A percentile compares a stretch with the other conserved stretches of the same genome.
phyloP scores from a whole-genome alignment of 64 coral and sea anemone genomes.

The Pocillopora damicornis region DNA sequence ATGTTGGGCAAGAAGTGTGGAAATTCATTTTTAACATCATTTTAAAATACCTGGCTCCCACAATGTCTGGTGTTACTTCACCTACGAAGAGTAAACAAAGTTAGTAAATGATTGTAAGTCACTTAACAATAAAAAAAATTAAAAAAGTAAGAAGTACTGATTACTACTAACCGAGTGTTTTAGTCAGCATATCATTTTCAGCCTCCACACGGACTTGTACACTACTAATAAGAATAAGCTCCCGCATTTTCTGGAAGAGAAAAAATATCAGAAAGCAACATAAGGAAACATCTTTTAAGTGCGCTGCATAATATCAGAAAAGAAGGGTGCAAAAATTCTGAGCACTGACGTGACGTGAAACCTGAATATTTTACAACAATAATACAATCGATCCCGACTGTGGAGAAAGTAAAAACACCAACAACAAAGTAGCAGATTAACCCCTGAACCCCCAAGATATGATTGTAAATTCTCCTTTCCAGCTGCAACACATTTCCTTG shows the following conservation, averaged over 20 bases:
- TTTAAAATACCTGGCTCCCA: slow-evolving; percentile 42
- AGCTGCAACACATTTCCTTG: too few species aligned
- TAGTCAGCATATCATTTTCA: slow-evolving; percentile 76
- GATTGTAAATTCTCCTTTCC: too few species aligned
- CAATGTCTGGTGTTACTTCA: slow-evolving; percentile 75
- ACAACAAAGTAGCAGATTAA: too few species aligned
- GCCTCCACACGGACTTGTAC: slow-evolving; percentile 82
- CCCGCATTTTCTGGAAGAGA: slow-evolving; percentile 87
- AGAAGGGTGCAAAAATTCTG: too few species aligned
- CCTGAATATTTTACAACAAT: too few species aligned
- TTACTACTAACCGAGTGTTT: slow-evolving; percentile 73
- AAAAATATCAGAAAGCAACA: background rate
- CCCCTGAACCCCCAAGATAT: too few species aligned
- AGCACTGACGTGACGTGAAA: too few species aligned
- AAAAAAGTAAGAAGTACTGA: background rate
- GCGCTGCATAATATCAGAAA: background rate
- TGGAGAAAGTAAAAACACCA: too few species aligned
- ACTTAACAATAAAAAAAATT: background rate
- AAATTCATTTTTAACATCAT: background rate
- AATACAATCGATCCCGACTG: too few species aligned
- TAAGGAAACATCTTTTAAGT: background rate
- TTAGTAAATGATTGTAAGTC: background rate
- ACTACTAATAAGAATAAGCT: slow-evolving; percentile 85
- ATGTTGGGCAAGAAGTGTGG: too few species aligned
- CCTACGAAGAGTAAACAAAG: slow-evolving; percentile 28